Conservation (phyloP, 2,888 invertebrate genomes). For the Xestia ashworthii region DNA sequence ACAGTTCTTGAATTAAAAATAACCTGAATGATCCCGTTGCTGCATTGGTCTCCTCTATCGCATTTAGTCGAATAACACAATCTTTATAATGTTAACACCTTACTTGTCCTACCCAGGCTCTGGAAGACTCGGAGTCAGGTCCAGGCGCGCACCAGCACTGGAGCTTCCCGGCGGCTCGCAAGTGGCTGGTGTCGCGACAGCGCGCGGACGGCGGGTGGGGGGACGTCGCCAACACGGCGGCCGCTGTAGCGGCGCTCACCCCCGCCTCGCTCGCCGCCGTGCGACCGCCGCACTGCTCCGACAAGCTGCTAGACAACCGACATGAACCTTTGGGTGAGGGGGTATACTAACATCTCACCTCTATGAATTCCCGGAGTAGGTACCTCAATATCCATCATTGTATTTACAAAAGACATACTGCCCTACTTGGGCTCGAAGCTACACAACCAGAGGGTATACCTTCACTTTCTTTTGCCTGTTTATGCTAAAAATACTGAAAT, state of each 20-base stretch:
- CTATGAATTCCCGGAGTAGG: neutral
- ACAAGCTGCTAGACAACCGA: constrained; percentile 88
- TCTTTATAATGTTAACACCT: neutral
- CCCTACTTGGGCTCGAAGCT: neutral
- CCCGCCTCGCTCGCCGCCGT: constrained; percentile 94
- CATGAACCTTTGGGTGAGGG: constrained; percentile 89
- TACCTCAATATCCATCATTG: neutral
- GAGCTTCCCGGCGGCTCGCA: constrained; percentile 94
- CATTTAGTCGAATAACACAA: neutral
- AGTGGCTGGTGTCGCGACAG: constrained; percentile 94
- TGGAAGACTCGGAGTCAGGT: constrained; percentile 93
- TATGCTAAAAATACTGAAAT: neutral
- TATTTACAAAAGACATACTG: neutral
- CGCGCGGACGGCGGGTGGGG: constrained; percentile 95
- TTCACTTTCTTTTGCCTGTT: neutral
- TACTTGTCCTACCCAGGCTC: constrained; percentile 88
- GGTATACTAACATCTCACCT: neutral
- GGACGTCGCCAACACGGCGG: constrained; percentile 93
- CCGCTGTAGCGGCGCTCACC: constrained; percentile 94
- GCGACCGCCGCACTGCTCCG: constrained; percentile 89
- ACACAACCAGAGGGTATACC: neutral
- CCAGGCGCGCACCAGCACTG: constrained; percentile 91
- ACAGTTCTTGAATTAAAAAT: neutral
- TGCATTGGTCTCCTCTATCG: neutral
- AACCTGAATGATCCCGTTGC: neutral